A percentile compares a stretch with the other conserved stretches of the same genome.
phyloP scores from a whole-genome alignment of 2,113 vertebrate genomes.

The Apodemus sylvaticus region DNA sequence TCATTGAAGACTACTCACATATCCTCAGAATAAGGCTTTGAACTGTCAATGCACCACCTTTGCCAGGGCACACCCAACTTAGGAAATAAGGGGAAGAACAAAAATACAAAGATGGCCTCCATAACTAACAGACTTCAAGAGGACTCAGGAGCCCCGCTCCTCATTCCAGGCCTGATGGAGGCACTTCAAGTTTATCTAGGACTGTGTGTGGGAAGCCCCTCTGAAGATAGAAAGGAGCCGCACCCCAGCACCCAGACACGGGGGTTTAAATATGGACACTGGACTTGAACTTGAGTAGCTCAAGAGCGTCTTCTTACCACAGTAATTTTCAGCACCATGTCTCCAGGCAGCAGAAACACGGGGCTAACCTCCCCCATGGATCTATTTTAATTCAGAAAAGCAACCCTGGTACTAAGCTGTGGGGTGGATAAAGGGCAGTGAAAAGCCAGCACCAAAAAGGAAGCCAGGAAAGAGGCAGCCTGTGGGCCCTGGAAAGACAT shows the following conservation, averaged over 20 bases:
- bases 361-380: too few species aligned
- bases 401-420: neutral
- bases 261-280: neutral
- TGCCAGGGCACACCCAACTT: neutral
- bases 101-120: neutral
- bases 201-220: neutral
- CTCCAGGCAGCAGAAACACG: neutral
- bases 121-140: neutral
- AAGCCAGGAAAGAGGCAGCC: neutral
- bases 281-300: neutral
- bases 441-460: neutral
- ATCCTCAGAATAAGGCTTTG: neutral
- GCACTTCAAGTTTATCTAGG: neutral
- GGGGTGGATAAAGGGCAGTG: neutral
- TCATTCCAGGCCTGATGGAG: neutral
- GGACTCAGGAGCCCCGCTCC: neutral
- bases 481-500: neutral
- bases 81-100: neutral
- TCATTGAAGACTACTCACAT: neutral
- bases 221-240: neutral
- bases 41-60: rapidly evolving
- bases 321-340: neutral
- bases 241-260: neutral
- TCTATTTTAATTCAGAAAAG: neutral
- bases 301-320: neutral